Conservation (phyloP, 2,797 vertebrate species). For the Nothura maculosa region DNA sequence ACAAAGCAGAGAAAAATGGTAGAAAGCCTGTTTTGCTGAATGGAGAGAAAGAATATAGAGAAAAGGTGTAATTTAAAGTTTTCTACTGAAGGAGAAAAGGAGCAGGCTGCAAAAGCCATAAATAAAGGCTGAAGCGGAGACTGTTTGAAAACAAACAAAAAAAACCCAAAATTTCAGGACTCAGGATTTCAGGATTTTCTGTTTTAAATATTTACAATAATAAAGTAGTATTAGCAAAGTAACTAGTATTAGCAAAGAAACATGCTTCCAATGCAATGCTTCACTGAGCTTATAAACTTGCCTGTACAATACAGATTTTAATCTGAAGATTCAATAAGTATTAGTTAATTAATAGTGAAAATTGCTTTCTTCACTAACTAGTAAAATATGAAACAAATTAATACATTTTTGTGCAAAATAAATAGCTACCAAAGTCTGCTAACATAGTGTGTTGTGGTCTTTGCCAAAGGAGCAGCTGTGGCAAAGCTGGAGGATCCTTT, state of each 20-base stretch:
- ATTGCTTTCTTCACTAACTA: not conserved
- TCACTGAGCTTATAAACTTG: not conserved
- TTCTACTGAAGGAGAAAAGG: not conserved
- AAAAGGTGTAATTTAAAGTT: not conserved
- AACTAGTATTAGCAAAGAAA: not conserved
- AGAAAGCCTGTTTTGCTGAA: not conserved
- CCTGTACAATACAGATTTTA: not conserved
- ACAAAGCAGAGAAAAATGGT: not conserved
- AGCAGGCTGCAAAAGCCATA: not conserved
- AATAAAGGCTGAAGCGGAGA: not conserved
- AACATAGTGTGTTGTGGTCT: not conserved
- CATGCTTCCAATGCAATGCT: not conserved
- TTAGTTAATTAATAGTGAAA: too few relatives aligned
- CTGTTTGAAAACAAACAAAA: not conserved
- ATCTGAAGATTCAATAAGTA: too few relatives aligned
- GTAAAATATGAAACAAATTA: not conserved
- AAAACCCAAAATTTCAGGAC: not conserved
- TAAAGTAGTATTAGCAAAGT: too few relatives aligned
- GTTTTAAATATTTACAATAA: not conserved
- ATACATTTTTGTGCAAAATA: not conserved
- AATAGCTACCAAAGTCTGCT: not conserved
- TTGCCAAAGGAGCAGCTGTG: not conserved
- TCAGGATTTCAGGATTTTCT: not conserved
- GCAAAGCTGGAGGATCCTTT: not conserved
- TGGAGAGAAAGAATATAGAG: not conserved